Evolutionary conservation across 2,113 vertebrate genomes (phyloP).

Genomic region (Heterocephalus glaber): DNA sequence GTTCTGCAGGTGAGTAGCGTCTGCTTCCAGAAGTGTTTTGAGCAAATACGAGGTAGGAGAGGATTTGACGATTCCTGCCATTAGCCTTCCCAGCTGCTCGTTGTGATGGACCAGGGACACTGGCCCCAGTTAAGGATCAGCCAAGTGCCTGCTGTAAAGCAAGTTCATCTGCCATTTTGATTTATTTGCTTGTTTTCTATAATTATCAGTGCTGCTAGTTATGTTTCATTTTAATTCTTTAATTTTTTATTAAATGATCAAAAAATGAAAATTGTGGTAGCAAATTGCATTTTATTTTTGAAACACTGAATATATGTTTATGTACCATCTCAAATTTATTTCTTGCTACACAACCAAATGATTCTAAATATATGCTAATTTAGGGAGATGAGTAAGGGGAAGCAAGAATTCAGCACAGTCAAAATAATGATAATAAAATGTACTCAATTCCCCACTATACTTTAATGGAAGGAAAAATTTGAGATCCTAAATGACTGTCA

Average conservation of each 20-base stretch:
- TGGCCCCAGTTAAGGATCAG: no score
- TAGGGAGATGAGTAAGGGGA: background rate
- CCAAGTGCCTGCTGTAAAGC: no score
- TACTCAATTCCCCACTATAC: background rate
- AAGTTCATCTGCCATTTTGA: background rate
- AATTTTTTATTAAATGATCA: background rate
- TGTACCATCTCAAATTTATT: background rate
- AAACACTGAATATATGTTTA: background rate
- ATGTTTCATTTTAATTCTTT: background rate
- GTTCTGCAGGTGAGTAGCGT: background rate
- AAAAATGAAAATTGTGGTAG: background rate
- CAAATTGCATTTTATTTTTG: background rate
- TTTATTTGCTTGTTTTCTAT: background rate
- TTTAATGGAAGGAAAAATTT: background rate
- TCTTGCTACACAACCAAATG: background rate
- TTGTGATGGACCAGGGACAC: rapidly evolving
- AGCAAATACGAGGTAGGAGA: background rate
- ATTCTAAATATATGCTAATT: background rate
- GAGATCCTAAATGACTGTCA: background rate
- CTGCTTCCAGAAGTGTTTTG: background rate
- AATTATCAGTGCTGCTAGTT: background rate
- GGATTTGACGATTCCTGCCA: background rate
- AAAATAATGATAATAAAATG: background rate
- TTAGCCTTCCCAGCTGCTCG: background rate
- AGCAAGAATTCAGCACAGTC: background rate